Evolutionary conservation across 53 echinoderm and acorn worm genomes (phyloP).

Genomic region (Luidia sarsii): DNA sequence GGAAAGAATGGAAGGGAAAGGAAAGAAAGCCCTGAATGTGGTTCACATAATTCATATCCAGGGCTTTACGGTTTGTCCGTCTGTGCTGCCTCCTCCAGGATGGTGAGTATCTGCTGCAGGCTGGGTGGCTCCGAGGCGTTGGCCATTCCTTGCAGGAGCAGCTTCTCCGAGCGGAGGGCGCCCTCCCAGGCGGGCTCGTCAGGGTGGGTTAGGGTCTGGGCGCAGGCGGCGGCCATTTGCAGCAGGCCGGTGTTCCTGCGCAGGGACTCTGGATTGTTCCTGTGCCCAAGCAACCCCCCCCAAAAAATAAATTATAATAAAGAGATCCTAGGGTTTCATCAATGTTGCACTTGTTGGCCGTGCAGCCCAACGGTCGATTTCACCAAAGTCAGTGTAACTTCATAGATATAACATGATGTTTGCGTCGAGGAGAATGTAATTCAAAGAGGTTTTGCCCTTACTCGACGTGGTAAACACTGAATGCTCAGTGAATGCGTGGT

Average conservation of each 20-base stretch:
- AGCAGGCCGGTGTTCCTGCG: constrained; percentile 65
- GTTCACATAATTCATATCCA: not conserved
- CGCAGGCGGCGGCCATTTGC: constrained; percentile 71
- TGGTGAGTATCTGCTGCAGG: constrained; percentile 57
- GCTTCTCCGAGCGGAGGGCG: constrained; percentile 73
- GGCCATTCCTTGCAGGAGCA: constrained; percentile 75
- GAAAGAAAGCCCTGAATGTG: constrained; percentile 6
- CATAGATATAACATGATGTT: too few relatives aligned
- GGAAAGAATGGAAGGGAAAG: too few relatives aligned
- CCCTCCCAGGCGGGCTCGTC: constrained; percentile 62
- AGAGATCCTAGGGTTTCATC: too few relatives aligned
- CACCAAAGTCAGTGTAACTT: too few relatives aligned
- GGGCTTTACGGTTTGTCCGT: constrained; percentile 50
- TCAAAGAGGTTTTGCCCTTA: too few relatives aligned
- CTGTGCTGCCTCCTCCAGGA: constrained; percentile 55
- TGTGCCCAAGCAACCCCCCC: too few relatives aligned
- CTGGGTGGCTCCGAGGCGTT: constrained; percentile 35
- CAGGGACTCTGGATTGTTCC: constrained; percentile 66
- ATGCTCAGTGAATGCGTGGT: too few relatives aligned
- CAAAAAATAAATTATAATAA: too few relatives aligned
- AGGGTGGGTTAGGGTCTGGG: constrained; percentile 76
- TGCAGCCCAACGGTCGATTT: too few relatives aligned
- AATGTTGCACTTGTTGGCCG: too few relatives aligned
- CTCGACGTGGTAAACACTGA: too few relatives aligned
- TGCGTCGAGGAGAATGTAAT: too few relatives aligned